Percentiles rank a stretch among this genome's conserved stretches.
Evolutionary conservation across 2,797 vertebrate species (phyloP).

Genomic region (Sebastolobus alascanus): DNA sequence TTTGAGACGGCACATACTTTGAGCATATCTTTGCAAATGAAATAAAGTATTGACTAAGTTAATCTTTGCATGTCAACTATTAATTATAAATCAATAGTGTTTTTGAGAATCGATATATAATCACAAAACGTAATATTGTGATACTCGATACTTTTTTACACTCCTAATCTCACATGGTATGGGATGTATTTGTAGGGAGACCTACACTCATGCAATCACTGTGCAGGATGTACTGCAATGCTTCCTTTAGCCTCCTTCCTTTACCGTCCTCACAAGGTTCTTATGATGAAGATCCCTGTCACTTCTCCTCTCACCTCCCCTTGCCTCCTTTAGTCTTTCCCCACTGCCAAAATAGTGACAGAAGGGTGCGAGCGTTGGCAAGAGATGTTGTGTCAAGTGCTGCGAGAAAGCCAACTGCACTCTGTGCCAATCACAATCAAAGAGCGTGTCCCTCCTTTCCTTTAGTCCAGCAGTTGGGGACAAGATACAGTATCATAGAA

Average conservation of each 20-base stretch:
- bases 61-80: too few relatives aligned
- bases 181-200: background rate
- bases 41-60: too few relatives aligned
- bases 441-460: background rate
- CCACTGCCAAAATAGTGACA: conserved; percentile 68
- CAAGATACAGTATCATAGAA: conserved; percentile 3
- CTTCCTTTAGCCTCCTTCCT: conserved; percentile 39
- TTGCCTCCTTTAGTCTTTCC: conserved; percentile 43
- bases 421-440: conserved; percentile 66
- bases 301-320: conserved; percentile 41
- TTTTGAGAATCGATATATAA: too few relatives aligned
- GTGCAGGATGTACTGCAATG: conserved; percentile 28
- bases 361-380: conserved; percentile 64
- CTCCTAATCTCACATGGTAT: too few relatives aligned
- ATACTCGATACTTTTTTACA: too few relatives aligned
- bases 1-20: too few relatives aligned
- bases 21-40: too few relatives aligned
- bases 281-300: conserved; percentile 67
- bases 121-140: too few relatives aligned
- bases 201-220: background rate
- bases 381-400: conserved; percentile 68
- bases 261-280: conserved; percentile 47
- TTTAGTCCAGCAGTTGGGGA: conserved; percentile 30
- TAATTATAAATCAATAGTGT: too few relatives aligned
- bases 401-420: conserved; percentile 55